These are phyloP conservation scores for Tetragonula carbonaria DNA, from an alignment of 2,888 invertebrate species.

Conservation along the genomic window DNA sequence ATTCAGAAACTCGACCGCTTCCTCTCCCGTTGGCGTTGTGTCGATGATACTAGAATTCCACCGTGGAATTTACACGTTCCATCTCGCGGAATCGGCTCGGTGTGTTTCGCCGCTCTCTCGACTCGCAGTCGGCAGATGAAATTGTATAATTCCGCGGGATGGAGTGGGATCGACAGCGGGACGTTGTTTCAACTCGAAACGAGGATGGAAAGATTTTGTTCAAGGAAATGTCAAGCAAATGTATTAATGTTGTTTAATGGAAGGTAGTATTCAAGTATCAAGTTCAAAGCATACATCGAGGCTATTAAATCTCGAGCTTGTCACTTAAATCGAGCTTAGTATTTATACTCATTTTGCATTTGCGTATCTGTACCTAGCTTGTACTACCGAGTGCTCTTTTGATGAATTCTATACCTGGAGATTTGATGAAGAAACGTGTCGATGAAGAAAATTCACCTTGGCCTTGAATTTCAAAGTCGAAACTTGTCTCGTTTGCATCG, in stretches of 20 bases:
- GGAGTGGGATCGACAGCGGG: background rate
- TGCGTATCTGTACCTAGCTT: no score
- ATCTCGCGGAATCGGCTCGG: slow-evolving; percentile 3
- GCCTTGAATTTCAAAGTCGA: no score
- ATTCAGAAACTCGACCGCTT: background rate
- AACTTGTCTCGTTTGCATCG: no score
- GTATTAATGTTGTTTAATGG: background rate
- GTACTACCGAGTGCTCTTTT: no score
- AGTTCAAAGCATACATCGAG: background rate
- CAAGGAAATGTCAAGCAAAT: background rate
- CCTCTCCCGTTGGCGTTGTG: background rate
- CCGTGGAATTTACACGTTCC: slow-evolving; percentile 30
- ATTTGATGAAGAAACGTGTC: no score
- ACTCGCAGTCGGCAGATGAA: background rate
- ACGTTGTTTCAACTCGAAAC: background rate
- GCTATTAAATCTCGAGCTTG: no score
- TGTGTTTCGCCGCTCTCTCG: background rate
- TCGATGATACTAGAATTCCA: slow-evolving; percentile 42
- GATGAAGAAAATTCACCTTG: no score
- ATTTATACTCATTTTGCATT: no score
- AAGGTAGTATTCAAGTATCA: background rate
- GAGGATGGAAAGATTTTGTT: background rate
- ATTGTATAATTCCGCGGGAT: slow-evolving; percentile 12
- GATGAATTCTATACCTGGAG: no score
- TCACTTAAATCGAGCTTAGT: no score